Conservation (phyloP, 2,797 vertebrate species). For the Nannoperca australis region DNA sequence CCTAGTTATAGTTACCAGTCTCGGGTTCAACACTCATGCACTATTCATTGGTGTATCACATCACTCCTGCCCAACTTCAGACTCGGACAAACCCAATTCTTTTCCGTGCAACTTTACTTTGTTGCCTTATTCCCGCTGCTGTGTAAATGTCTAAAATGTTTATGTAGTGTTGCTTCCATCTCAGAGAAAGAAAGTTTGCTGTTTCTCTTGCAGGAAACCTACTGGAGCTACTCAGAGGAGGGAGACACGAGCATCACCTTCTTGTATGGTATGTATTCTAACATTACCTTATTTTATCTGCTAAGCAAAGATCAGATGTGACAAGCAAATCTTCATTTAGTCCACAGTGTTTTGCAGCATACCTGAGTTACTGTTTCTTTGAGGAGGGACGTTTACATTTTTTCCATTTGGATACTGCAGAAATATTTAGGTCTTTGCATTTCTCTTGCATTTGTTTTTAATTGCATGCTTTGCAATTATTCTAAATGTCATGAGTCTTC, state of each 20-base stretch:
- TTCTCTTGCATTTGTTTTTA: neutral
- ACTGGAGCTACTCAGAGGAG: conserved; percentile 41
- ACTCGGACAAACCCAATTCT: conserved; percentile 80
- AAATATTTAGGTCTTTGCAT: neutral
- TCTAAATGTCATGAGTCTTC: neutral
- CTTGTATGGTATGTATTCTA: conserved; percentile 78
- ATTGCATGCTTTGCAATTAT: neutral
- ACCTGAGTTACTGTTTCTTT: neutral
- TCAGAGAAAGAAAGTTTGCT: conserved; percentile 28
- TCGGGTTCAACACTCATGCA: conserved; percentile 90
- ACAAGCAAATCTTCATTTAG: neutral
- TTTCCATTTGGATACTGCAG: neutral
- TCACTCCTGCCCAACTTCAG: conserved; percentile 83
- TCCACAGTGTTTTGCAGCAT: conserved; percentile 3
- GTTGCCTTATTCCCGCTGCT: conserved; percentile 70
- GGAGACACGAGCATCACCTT: conserved; percentile 29
- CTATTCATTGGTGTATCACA: conserved; percentile 91
- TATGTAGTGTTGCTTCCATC: conserved; percentile 58
- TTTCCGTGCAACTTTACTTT: conserved; percentile 79
- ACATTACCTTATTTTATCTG: conserved; percentile 16
- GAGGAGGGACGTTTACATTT: neutral
- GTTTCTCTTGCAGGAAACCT: conserved; percentile 45
- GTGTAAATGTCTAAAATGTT: conserved; percentile 73
- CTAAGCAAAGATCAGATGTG: neutral
- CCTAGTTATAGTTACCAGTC: conserved; percentile 85